These are phyloP conservation scores for Coregonus sp. DNA, from an alignment of 2,797 vertebrate species.

Conservation along the genomic window DNA sequence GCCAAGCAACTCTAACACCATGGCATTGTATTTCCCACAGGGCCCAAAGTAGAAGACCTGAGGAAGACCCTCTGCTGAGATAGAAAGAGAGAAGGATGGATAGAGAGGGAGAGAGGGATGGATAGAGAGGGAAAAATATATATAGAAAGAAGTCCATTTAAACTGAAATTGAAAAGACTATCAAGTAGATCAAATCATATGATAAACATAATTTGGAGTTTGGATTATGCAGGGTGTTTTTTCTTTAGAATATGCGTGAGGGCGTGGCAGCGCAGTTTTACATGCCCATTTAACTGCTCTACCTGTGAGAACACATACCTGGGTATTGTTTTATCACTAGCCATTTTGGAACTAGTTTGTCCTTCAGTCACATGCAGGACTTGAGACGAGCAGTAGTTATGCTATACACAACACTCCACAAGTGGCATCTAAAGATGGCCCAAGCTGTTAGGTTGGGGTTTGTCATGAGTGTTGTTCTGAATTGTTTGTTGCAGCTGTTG, in stretches of 20 bases:
- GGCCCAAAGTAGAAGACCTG: constrained; percentile 38
- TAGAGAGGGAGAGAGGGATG: not conserved
- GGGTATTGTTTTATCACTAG: not conserved
- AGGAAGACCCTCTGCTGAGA: constrained; percentile 30
- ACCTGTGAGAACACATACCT: not conserved
- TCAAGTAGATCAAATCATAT: not conserved
- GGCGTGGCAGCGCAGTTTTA: not conserved
- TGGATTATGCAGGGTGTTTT: not conserved
- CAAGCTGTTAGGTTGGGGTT: not conserved
- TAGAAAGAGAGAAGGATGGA: not conserved
- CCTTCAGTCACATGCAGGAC: no score
- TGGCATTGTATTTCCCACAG: constrained; percentile 83
- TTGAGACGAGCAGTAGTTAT: no score
- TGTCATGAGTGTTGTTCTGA: not conserved
- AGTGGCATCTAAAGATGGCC: not conserved
- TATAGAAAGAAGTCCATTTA: not conserved
- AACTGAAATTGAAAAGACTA: not conserved
- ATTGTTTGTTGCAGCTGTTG: not conserved
- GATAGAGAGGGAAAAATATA: not conserved
- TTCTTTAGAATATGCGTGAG: not conserved
- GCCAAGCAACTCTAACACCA: constrained; percentile 85
- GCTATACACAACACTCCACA: not conserved
- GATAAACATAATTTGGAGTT: not conserved
- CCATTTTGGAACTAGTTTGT: no score
- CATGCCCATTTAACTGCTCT: not conserved